These are phyloP conservation scores for Tipula unca DNA, from an alignment of 2,888 invertebrate genomes.

Conservation along the genomic window DNA sequence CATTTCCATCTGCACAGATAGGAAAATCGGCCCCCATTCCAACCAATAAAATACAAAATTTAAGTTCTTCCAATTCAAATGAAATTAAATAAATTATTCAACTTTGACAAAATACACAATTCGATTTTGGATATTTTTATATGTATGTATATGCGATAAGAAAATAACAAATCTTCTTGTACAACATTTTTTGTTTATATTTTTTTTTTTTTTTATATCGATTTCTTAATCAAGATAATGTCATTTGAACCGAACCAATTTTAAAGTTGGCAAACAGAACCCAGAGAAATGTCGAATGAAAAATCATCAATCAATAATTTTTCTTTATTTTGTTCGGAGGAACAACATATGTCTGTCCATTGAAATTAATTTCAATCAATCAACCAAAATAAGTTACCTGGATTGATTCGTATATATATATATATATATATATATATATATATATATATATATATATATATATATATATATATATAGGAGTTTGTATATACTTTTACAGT, in stretches of 20 bases:
- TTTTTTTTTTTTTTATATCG: background rate
- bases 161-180: constrained; percentile 8
- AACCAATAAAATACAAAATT: background rate
- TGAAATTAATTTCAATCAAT: constrained; percentile 14
- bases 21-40: background rate
- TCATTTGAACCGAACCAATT: constrained; percentile 8
- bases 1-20: background rate
- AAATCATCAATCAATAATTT: background rate
- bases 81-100: constrained; percentile 14
- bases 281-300: background rate
- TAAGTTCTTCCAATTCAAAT: constrained; percentile 2
- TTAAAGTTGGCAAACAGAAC: background rate
- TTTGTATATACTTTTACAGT: background rate
- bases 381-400: background rate
- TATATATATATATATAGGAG: background rate
- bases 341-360: constrained; percentile 3
- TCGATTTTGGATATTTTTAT: background rate
- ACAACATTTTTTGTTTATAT: background rate
- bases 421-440: background rate
- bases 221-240: constrained; percentile 14
- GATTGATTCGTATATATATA: background rate
- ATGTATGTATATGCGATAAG: background rate
- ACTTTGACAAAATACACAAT: constrained; percentile 8
- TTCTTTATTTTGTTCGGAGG: background rate
- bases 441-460: background rate